Percentiles rank a stretch among this genome's conserved stretches.
phyloP scores from a whole-genome alignment of 2,888 invertebrate genomes.

The Trachelus iudaicus region DNA sequence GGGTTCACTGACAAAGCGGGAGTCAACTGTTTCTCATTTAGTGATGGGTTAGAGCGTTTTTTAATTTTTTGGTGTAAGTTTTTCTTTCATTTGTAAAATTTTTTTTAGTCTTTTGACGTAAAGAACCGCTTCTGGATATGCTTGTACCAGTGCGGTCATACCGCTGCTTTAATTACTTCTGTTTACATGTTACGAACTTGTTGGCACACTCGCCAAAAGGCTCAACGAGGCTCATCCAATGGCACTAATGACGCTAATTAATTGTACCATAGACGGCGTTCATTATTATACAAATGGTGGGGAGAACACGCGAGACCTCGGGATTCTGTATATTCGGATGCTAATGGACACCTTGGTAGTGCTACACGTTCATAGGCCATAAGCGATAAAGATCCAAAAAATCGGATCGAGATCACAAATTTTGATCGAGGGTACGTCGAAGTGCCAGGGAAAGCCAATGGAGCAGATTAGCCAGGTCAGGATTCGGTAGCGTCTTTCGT shows the following conservation, averaged over 20 bases:
- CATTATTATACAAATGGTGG: conserved; percentile 41
- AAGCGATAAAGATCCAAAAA: conserved; percentile 12
- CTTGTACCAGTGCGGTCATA: background rate
- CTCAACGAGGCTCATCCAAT: conserved; percentile 33
- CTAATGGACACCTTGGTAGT: conserved; percentile 3
- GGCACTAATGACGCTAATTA: conserved; percentile 59
- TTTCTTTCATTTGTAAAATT: background rate
- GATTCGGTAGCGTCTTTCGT: conserved; percentile 43
- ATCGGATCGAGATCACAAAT: conserved; percentile 12
- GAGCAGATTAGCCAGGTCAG: conserved; percentile 19
- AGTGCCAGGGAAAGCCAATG: conserved; percentile 13
- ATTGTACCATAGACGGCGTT: conserved; percentile 49
- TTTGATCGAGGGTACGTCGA: conserved; percentile 29
- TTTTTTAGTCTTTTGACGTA: background rate
- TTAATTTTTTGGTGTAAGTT: no score
- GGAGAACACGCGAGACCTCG: conserved; percentile 40
- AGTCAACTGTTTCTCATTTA: conserved; percentile 22
- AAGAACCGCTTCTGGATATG: no score
- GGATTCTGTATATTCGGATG: conserved; percentile 11
- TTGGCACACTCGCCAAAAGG: background rate
- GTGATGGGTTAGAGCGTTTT: background rate
- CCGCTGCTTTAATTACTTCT: background rate
- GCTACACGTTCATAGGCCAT: background rate
- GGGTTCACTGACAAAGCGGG: conserved; percentile 55
- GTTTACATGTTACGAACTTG: background rate